phyloP scores from a whole-genome alignment of 1,140 invertebrate genomes.

The Philopotamus ludificatus region DNA sequence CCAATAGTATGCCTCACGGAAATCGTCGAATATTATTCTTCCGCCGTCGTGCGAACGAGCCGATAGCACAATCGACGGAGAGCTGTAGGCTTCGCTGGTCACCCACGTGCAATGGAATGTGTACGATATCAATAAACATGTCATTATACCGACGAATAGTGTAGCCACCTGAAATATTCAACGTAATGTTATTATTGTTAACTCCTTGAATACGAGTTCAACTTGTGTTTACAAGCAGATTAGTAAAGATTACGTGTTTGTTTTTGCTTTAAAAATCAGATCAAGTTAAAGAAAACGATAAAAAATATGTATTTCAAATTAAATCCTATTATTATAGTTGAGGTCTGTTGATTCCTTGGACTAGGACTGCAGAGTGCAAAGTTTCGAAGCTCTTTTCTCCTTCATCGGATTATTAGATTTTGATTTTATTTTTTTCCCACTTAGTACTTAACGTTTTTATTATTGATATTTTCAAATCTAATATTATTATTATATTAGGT shows the following conservation, averaged over 20 bases:
- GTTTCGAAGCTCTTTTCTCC: too few species aligned
- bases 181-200: background rate
- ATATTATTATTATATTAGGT: too few species aligned
- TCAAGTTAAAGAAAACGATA: slow-evolving; percentile 12
- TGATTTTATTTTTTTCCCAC: too few species aligned
- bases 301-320: slow-evolving; percentile 24
- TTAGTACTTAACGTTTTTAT: too few species aligned
- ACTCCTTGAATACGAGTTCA: background rate
- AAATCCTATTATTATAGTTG: too few species aligned
- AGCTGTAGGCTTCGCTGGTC: slow-evolving; percentile 97
- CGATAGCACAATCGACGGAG: slow-evolving; percentile 95
- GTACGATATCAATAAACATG: slow-evolving; percentile 85
- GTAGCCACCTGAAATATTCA: slow-evolving; percentile 69
- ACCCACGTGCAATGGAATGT: slow-evolving; percentile 99
- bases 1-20: slow-evolving; percentile 98
- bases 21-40: slow-evolving; percentile 96
- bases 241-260: too few species aligned
- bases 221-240: background rate
- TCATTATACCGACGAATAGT: slow-evolving; percentile 82
- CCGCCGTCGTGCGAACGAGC: slow-evolving; percentile 91
- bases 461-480: too few species aligned
- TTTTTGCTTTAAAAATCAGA: too few species aligned
- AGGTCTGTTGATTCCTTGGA: too few species aligned
- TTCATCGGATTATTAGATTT: too few species aligned
- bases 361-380: too few species aligned